A percentile compares a stretch with the other conserved stretches of the same genome.
These are phyloP conservation scores for Erythrocebus patas DNA, from an alignment of 2,113 vertebrate genomes.

Conservation along the genomic window DNA sequence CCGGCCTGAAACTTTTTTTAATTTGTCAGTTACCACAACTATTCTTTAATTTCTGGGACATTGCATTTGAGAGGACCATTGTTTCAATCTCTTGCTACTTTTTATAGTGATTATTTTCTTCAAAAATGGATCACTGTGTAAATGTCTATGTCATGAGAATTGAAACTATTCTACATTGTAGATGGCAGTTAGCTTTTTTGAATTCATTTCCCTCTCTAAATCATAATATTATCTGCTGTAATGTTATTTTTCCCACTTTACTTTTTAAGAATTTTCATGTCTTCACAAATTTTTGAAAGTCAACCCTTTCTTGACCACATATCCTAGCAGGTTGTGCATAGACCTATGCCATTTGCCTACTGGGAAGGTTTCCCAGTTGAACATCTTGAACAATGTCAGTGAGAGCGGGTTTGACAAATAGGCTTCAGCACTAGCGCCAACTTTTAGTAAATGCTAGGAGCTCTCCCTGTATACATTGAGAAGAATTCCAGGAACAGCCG, in stretches of 20 bases:
- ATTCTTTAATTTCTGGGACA: not conserved
- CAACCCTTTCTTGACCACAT: not conserved
- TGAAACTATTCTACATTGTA: not conserved
- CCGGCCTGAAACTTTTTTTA: not conserved
- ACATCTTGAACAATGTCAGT: not conserved
- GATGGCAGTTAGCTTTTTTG: not conserved
- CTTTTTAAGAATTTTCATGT: not conserved
- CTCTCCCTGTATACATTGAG: not conserved
- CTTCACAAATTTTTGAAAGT: not conserved
- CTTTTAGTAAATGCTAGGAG: not conserved
- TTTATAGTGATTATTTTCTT: not conserved
- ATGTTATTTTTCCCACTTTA: slow-evolving; percentile 1
- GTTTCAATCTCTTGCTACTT: slow-evolving; percentile 28
- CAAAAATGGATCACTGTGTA: not conserved
- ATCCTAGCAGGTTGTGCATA: not conserved
- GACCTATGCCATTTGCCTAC: not conserved
- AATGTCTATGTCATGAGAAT: not conserved
- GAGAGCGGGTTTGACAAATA: not conserved
- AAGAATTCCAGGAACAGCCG: not conserved
- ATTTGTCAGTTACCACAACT: not conserved
- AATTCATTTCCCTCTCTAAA: not conserved
- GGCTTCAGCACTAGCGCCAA: not conserved
- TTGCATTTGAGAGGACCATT: not conserved
- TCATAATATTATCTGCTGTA: not conserved
- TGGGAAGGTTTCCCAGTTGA: not conserved